Conservation (phyloP, 2,797 vertebrate genomes). For the Pampus argenteus region DNA sequence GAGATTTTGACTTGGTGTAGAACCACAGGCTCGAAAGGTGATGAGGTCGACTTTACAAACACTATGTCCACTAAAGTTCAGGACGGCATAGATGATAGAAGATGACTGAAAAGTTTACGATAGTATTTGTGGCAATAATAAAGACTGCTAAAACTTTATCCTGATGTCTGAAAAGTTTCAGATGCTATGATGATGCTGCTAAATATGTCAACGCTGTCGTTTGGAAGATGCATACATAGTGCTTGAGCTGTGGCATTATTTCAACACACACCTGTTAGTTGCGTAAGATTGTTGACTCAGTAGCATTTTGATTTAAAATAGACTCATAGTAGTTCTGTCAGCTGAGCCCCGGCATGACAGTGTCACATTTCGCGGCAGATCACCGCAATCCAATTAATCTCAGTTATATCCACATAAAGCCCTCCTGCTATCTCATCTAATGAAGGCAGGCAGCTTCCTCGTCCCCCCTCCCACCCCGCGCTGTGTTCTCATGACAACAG, state of each 20-base stretch:
- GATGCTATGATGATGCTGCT: background rate
- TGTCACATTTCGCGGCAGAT: constrained; percentile 73
- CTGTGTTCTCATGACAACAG: constrained; percentile 80
- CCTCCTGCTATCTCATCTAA: constrained; percentile 76
- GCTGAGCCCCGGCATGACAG: constrained; percentile 55
- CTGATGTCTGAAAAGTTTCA: background rate
- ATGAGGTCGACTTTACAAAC: constrained; percentile 55
- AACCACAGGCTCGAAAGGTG: constrained; percentile 51
- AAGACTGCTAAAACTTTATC: background rate
- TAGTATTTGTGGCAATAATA: too few relatives aligned
- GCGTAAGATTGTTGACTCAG: constrained; percentile 23
- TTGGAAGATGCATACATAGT: background rate
- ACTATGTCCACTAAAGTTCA: constrained; percentile 15
- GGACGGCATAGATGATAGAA: background rate
- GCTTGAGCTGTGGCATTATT: constrained; percentile 12
- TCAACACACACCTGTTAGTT: constrained; percentile 30
- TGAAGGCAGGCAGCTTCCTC: constrained; percentile 66
- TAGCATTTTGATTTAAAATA: constrained; percentile 26
- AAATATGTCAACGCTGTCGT: constrained; percentile 13
- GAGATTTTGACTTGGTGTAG: constrained; percentile 40
- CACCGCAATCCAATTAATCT: constrained; percentile 79
- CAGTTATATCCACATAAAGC: constrained; percentile 76
- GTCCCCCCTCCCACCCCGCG: constrained; percentile 34
- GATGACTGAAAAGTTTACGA: background rate
- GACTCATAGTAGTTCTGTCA: constrained; percentile 28